Evolutionary conservation across 1,140 invertebrate genomes (phyloP).

Genomic region (Dreissena rostriformis): DNA sequence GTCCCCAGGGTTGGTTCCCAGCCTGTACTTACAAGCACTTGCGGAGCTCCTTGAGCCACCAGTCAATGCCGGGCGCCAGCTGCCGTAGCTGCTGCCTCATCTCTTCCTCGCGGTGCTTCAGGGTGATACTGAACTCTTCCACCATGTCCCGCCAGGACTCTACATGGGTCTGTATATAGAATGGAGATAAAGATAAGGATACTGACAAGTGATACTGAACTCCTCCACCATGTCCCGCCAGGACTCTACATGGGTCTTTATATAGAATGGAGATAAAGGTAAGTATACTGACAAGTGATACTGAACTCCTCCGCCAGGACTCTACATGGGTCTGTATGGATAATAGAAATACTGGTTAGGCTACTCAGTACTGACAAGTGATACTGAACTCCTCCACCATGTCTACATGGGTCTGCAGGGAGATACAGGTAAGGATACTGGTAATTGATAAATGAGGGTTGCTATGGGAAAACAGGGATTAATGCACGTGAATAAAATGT

Average conservation of each 20-base stretch:
- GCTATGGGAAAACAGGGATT: too few relatives aligned
- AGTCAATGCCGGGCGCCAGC: slow-evolving; percentile 60
- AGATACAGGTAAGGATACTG: too few relatives aligned
- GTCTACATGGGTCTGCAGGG: too few relatives aligned
- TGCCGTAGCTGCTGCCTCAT: slow-evolving; percentile 67
- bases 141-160: slow-evolving; percentile 78
- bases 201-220: slow-evolving; percentile 60
- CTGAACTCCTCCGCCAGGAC: slow-evolving; percentile 78
- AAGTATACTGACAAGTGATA: not conserved
- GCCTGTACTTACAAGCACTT: slow-evolving; percentile 74
- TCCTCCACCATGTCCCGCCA: slow-evolving; percentile 78
- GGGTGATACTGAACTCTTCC: slow-evolving; percentile 74
- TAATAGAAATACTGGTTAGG: not conserved
- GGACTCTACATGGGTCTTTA: slow-evolving; percentile 70
- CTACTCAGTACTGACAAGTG: too few relatives aligned
- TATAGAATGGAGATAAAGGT: not conserved
- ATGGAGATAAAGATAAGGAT: not conserved
- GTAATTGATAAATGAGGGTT: too few relatives aligned
- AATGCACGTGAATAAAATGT: too few relatives aligned
- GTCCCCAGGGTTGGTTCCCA: too few relatives aligned
- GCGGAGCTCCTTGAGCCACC: slow-evolving; percentile 71
- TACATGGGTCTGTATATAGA: slow-evolving; percentile 59
- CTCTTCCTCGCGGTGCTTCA: slow-evolving; percentile 72
- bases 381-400: slow-evolving; percentile 74
- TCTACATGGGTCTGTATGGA: slow-evolving; percentile 68